Evolutionary conservation across 2,888 invertebrate species (phyloP).

Genomic region (Thecophora atra): DNA sequence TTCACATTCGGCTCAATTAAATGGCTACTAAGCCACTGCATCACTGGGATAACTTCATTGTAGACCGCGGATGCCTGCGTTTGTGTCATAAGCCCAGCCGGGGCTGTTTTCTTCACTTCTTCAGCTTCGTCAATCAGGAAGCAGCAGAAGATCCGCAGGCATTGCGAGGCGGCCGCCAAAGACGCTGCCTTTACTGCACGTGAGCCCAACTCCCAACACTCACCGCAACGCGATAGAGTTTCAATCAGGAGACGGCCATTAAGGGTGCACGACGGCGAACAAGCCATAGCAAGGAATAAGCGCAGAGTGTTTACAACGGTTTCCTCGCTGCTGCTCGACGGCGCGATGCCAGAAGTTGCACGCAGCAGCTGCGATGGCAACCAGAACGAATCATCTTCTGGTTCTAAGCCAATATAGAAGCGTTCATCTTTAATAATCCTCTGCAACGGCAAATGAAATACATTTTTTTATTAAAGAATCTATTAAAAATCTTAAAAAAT

Average conservation of each 20-base stretch:
- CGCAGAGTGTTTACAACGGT: slow-evolving; percentile 79
- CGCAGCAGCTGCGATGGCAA: slow-evolving; percentile 89
- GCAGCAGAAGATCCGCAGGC: slow-evolving; percentile 84
- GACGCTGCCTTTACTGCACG: slow-evolving; percentile 87
- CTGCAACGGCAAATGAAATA: slow-evolving; percentile 66
- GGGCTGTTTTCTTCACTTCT: slow-evolving; percentile 69
- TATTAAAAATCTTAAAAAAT: background rate
- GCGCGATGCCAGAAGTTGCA: slow-evolving; percentile 73
- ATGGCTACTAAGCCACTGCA: slow-evolving; percentile 87
- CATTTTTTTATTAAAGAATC: background rate
- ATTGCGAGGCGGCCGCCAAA: slow-evolving; percentile 89
- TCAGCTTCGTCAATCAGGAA: slow-evolving; percentile 73
- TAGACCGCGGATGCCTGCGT: slow-evolving; percentile 81
- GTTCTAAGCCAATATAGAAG: slow-evolving; percentile 89
- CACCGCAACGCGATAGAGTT: slow-evolving; percentile 84
- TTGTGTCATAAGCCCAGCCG: slow-evolving; percentile 68
- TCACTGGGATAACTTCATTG: slow-evolving; percentile 89
- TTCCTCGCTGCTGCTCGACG: slow-evolving; percentile 78
- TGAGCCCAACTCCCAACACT: slow-evolving; percentile 81
- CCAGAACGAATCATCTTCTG: slow-evolving; percentile 92
- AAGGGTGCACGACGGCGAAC: slow-evolving; percentile 87
- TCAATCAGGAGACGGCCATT: slow-evolving; percentile 90
- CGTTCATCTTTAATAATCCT: slow-evolving; percentile 90
- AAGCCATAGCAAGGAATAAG: slow-evolving; percentile 86
- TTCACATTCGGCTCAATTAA: slow-evolving; percentile 78